These are phyloP conservation scores for Lordiphosa mommai DNA, from an alignment of 1,140 invertebrate species.

Conservation along the genomic window DNA sequence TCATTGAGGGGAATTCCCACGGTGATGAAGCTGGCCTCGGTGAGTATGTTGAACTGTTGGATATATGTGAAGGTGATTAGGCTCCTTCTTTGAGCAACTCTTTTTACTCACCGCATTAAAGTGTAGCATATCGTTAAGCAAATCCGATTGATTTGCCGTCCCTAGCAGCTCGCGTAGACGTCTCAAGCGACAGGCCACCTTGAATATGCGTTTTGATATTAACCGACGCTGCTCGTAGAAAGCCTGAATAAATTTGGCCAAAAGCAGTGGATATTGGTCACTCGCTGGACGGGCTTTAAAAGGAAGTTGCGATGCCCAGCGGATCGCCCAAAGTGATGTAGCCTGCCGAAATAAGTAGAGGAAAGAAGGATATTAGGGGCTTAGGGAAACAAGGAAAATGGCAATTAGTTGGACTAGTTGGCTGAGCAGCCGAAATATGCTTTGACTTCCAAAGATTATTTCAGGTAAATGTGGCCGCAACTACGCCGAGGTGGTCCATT, in stretches of 20 bases:
- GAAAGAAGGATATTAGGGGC: too few species aligned
- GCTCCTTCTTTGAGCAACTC: not conserved
- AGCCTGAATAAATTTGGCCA: slow-evolving; percentile 7
- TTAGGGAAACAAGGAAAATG: too few species aligned
- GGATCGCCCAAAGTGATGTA: slow-evolving; percentile 26
- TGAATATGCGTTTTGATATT: slow-evolving; percentile 14
- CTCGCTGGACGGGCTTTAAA: slow-evolving; percentile 30
- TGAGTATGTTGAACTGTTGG: slow-evolving; percentile 18
- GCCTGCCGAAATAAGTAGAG: not conserved
- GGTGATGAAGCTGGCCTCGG: slow-evolving; percentile 17
- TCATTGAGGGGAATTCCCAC: slow-evolving; percentile 16
- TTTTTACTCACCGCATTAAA: slow-evolving; percentile 24
- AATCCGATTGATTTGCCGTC: slow-evolving; percentile 32
- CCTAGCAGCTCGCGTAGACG: slow-evolving; percentile 18
- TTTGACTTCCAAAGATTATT: too few species aligned
- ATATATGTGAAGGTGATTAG: not conserved
- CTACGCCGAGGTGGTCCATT: too few species aligned
- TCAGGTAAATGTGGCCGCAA: too few species aligned
- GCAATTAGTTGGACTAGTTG: too few species aligned
- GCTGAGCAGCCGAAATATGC: too few species aligned
- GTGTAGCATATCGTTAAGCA: slow-evolving; percentile 30
- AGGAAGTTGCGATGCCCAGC: slow-evolving; percentile 29
- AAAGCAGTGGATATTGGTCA: slow-evolving; percentile 25
- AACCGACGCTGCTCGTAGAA: slow-evolving; percentile 23
- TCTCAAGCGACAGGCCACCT: slow-evolving; percentile 20